Conservation (phyloP, 2,797 vertebrate species). For the Enteromius anoplus region DNA sequence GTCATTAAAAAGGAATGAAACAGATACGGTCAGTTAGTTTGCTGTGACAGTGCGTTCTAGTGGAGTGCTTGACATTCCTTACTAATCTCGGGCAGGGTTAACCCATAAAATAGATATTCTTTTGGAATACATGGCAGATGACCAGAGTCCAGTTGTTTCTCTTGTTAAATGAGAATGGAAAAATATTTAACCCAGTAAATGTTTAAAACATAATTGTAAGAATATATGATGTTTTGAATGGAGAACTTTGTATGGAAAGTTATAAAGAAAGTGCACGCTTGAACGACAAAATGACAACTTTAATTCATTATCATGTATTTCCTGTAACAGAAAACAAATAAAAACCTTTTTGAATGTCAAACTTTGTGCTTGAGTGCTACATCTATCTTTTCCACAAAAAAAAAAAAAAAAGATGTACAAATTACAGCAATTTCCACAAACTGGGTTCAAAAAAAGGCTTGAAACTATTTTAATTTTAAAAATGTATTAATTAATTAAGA, state of each 20-base stretch:
- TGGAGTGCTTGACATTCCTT: neutral
- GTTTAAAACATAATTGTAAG: conserved; percentile 57
- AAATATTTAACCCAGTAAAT: conserved; percentile 12
- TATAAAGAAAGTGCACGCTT: neutral
- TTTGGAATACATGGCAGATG: neutral
- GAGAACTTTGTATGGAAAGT: conserved; percentile 17
- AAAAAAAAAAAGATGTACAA: neutral
- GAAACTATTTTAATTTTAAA: neutral
- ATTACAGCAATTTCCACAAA: neutral
- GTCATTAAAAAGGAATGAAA: conserved; percentile 20
- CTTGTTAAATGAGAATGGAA: conserved; percentile 1
- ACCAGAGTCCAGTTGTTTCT: conserved; percentile 23
- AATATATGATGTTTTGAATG: conserved; percentile 74
- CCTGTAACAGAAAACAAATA: conserved; percentile 4
- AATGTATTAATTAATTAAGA: neutral
- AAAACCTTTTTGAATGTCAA: neutral
- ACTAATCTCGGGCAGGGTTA: conserved; percentile 4
- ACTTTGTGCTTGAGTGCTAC: neutral
- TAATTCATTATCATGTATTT: neutral
- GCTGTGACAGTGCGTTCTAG: neutral
- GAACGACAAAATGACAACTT: neutral
- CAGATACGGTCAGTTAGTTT: neutral
- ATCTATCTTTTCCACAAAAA: neutral
- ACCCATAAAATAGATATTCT: neutral
- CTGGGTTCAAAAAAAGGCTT: neutral